Percentiles rank a stretch among this genome's conserved stretches.
These are phyloP conservation scores for Drosophila anomelani DNA, from an alignment of 2,888 invertebrate species.

Conservation along the genomic window DNA sequence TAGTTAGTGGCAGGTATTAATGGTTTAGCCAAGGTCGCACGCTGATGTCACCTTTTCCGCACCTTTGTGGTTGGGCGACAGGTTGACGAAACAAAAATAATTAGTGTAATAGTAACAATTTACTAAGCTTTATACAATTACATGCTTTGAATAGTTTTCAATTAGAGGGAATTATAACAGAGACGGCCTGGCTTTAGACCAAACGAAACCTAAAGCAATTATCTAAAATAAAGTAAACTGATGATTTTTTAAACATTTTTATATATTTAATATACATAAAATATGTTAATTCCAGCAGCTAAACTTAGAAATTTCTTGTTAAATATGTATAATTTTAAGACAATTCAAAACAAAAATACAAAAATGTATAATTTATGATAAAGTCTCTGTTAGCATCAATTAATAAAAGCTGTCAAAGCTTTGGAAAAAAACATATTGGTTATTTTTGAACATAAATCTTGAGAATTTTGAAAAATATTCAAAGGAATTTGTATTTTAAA, in stretches of 20 bases:
- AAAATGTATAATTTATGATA: not conserved
- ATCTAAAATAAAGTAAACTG: too few species aligned
- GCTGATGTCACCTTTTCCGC: conserved; percentile 39
- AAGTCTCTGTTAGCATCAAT: conserved; percentile 2
- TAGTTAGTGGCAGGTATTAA: conserved; percentile 21
- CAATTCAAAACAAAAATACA: not conserved
- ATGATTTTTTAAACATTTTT: too few species aligned
- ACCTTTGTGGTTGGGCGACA: conserved; percentile 18
- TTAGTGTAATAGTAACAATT: conserved; percentile 14
- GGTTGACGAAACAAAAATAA: conserved; percentile 4
- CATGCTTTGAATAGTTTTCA: not conserved
- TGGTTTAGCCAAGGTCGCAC: conserved; percentile 37
- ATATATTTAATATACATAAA: too few species aligned
- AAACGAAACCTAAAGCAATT: too few species aligned
- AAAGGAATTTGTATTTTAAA: not conserved
- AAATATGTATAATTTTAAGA: too few species aligned
- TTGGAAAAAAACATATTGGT: not conserved
- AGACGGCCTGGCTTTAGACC: not conserved
- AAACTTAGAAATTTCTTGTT: not conserved
- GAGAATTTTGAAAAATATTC: not conserved
- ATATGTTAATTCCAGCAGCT: too few species aligned
- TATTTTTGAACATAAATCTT: not conserved
- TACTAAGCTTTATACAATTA: not conserved
- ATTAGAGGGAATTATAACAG: too few species aligned
- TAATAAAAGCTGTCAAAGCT: conserved; percentile 6